Evolutionary conservation across 2,797 vertebrate species (phyloP).

Genomic region (Enteromius fasciolatus): DNA sequence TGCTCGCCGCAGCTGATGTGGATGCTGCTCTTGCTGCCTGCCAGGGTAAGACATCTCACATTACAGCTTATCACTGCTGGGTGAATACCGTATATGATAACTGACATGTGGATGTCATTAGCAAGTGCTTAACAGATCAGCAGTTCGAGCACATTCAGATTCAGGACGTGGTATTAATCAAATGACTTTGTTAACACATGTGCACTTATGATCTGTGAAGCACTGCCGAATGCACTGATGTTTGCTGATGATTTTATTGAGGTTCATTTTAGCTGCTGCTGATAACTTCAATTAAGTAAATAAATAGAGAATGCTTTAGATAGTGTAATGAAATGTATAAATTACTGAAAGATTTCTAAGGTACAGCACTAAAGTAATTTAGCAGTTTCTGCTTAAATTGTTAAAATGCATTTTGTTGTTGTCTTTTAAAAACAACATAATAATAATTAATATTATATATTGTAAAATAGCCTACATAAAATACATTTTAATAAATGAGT

Average conservation of each 20-base stretch:
- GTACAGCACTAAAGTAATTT: neutral
- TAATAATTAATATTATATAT: too few relatives aligned
- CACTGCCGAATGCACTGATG: neutral
- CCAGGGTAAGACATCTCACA: slow-evolving; percentile 73
- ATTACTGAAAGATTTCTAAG: neutral
- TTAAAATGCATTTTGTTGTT: too few relatives aligned
- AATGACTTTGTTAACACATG: neutral
- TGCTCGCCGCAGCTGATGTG: slow-evolving; percentile 80
- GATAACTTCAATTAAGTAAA: too few relatives aligned
- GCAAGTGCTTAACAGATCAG: neutral
- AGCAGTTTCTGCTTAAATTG: too few relatives aligned
- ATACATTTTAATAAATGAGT: too few relatives aligned
- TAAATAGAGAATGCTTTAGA: neutral
- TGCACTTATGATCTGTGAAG: neutral
- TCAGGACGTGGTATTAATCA: neutral
- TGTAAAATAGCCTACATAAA: too few relatives aligned
- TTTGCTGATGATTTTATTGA: neutral
- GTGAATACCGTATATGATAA: neutral
- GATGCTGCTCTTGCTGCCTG: slow-evolving; percentile 78
- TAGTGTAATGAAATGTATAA: neutral
- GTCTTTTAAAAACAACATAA: too few relatives aligned
- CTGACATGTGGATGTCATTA: neutral
- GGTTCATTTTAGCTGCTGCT: neutral
- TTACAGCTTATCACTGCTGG: neutral
- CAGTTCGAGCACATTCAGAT: neutral